These are phyloP conservation scores for Hippolais icterina DNA, from an alignment of 2,113 vertebrate species.

Conservation along the genomic window DNA sequence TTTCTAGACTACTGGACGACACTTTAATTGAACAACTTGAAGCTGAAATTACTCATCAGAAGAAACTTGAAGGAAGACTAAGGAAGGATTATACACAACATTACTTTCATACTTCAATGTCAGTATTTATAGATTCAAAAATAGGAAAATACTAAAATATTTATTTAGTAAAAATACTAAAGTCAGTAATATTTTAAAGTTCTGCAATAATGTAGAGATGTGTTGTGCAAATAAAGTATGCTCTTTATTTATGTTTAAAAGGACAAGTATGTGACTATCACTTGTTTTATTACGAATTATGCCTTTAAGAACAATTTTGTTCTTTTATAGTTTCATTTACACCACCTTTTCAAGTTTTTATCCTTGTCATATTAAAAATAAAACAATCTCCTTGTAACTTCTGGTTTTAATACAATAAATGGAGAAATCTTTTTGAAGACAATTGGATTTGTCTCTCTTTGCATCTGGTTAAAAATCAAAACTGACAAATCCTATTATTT, in stretches of 20 bases:
- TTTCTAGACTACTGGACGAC: neutral
- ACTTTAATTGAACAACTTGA: neutral
- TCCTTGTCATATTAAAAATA: neutral
- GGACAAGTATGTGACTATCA: neutral
- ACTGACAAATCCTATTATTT: neutral
- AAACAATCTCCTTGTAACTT: neutral
- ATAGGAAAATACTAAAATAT: neutral
- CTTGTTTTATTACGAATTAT: neutral
- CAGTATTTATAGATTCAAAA: neutral
- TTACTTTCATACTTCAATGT: neutral
- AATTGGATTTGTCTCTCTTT: slow-evolving; percentile 3
- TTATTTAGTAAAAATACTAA: neutral
- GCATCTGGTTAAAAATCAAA: slow-evolving; percentile 19
- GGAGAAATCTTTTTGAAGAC: slow-evolving; percentile 16
- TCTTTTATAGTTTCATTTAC: neutral
- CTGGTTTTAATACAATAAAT: slow-evolving; percentile 34
- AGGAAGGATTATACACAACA: neutral
- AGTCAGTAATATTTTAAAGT: neutral
- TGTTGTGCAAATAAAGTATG: neutral
- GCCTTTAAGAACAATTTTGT: neutral
- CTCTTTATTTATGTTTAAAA: neutral
- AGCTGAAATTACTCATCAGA: neutral
- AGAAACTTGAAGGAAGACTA: neutral
- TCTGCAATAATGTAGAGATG: neutral
- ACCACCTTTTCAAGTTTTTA: slow-evolving; percentile 12